Evolutionary conservation across 2,797 vertebrate genomes (phyloP), one percentile per base, ranked within the genome.

Genomic region (Masticophis lateralis): DNA sequence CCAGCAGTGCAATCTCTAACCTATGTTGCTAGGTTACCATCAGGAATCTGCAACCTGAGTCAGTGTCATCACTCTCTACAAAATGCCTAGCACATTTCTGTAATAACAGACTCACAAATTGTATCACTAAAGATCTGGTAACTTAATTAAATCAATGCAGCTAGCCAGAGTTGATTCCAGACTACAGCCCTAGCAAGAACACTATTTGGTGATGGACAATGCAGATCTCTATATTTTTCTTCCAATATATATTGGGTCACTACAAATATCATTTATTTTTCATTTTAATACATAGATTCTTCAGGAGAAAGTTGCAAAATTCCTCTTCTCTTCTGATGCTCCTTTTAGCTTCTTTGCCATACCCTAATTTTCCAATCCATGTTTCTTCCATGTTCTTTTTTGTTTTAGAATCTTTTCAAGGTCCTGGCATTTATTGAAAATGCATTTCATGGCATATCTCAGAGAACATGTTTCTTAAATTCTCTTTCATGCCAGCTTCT

Each of bases 11-110:
- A 91, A 47, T 51, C 61, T 53, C 63, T 91, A 91, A 74, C 53
- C 63, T 59, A 13, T 37, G 89, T 88, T 93, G 92, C 92, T 93
- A 91, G 89, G 92, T 74, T 74, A 93, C 89, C 69, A 63, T 43
- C 89, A 91, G 74, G 83, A 87, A 51, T 74, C 86, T 91, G 74
- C 60, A 47, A 53, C 22, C 16, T 53, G 37, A 86, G 88, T 43
- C 89, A 88, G 22, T 37, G 86, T 88, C 89, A 91, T 74, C 69
- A 55, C 90, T 93, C 63, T 88, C 55, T 60, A 61, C 63, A 88
- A 47, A 88, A 88, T 55, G 28, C 2, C 32, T 22, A 93, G 47
- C 55, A 91, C 43, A 88, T 74, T 88, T 66, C 61, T 74, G 51
- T 53, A 55, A 60, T n/a, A 74, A 91, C 32, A 63, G 51, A 59